Percentiles rank a stretch among this genome's conserved stretches.
phyloP scores from a whole-genome alignment of 2,797 vertebrate species.

The Chromis chromis region DNA sequence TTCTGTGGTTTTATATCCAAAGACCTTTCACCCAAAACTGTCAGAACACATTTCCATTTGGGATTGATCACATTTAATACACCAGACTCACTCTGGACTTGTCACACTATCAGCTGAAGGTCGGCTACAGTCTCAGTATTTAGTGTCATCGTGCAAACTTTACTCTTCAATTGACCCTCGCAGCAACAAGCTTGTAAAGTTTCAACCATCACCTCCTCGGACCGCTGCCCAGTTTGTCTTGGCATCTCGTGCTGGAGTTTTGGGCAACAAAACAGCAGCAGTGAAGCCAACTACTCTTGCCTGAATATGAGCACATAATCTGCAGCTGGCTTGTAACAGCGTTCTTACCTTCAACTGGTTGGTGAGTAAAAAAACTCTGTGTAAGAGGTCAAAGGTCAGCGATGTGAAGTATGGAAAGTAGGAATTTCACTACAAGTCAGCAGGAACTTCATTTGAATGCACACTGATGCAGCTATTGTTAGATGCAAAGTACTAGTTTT shows the following conservation, averaged over 20 bases:
- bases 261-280: slow-evolving; percentile 30
- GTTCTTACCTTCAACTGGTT: slow-evolving; percentile 14
- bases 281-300: slow-evolving; percentile 30
- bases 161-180: slow-evolving; percentile 25
- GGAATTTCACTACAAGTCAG: neutral
- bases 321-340: slow-evolving; percentile 25
- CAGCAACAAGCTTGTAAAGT: slow-evolving; percentile 20
- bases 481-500: neutral
- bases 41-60: neutral
- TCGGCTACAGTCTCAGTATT: neutral
- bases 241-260: slow-evolving; percentile 19
- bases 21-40: neutral
- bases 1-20: too few relatives aligned
- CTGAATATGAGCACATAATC: slow-evolving; percentile 26
- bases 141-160: slow-evolving; percentile 9
- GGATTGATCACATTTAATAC: neutral
- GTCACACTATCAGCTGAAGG: neutral
- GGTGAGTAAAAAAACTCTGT: slow-evolving; percentile 33
- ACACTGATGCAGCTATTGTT: neutral
- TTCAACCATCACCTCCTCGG: slow-evolving; percentile 28
- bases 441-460: neutral
- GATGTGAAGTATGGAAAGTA: slow-evolving; percentile 8
- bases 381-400: slow-evolving; percentile 32
- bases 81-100: neutral
- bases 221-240: slow-evolving; percentile 40